phyloP scores from a whole-genome alignment of 2,797 vertebrate genomes.

The Alca torda region DNA sequence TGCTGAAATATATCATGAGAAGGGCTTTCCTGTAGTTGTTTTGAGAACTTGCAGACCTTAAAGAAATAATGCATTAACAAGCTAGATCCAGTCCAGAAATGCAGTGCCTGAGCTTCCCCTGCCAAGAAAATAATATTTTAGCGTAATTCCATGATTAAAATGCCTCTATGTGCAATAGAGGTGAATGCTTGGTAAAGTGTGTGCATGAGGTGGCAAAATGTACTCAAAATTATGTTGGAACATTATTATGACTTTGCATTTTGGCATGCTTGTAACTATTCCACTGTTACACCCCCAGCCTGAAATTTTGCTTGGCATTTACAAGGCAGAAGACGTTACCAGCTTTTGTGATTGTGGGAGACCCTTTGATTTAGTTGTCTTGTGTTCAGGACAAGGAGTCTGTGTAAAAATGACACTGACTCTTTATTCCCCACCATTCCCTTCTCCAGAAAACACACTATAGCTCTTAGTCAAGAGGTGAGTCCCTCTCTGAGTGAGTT shows the following conservation, averaged over 20 bases:
- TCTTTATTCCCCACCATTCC: background rate
- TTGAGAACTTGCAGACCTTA: slow-evolving; percentile 42
- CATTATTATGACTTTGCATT: background rate
- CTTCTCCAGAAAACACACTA: background rate
- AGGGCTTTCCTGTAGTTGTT: slow-evolving; percentile 55
- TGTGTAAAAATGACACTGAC: background rate
- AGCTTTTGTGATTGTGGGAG: background rate
- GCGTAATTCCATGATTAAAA: background rate
- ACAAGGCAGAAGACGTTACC: background rate
- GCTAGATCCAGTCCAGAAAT: background rate
- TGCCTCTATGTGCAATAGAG: background rate
- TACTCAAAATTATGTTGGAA: background rate
- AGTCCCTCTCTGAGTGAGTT: background rate
- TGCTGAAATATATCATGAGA: slow-evolving; percentile 27
- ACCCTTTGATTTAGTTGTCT: background rate
- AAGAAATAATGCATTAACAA: slow-evolving; percentile 36
- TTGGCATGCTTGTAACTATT: background rate
- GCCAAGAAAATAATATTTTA: background rate
- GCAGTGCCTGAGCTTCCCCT: background rate
- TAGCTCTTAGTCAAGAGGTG: background rate
- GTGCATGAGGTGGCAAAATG: accelerated
- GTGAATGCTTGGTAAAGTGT: background rate
- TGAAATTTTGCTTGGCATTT: background rate
- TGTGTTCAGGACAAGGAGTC: background rate
- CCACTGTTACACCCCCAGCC: background rate